These are phyloP conservation scores for Chironex yamaguchii DNA, from an alignment of 30 jellyfish, hydroid and myxozoan species.

Conservation along the genomic window DNA sequence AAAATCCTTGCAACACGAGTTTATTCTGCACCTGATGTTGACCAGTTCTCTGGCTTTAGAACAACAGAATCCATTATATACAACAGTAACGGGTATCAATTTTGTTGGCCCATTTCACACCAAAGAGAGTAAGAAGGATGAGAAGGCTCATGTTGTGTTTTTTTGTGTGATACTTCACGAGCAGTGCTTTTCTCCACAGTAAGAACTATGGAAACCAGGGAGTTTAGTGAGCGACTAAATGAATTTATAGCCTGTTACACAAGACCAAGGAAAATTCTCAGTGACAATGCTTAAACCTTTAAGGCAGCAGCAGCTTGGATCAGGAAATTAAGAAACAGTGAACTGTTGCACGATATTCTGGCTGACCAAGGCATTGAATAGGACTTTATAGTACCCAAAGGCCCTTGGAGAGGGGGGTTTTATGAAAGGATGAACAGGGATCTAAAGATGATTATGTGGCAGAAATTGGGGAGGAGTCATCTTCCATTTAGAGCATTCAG, in stretches of 20 bases:
- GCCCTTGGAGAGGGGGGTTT: conserved; percentile 40
- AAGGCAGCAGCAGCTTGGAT: conserved; percentile 34
- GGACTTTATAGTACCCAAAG: conserved; percentile 15
- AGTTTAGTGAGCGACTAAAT: conserved; percentile 36
- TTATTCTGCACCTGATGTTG: conserved; percentile 26
- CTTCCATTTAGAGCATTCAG: not conserved
- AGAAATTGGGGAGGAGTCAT: conserved; percentile 5
- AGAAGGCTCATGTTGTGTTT: conserved; percentile 36
- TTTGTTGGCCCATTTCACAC: conserved; percentile 44
- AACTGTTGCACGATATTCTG: not conserved
- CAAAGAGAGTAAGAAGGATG: not conserved
- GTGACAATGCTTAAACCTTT: conserved; percentile 53
- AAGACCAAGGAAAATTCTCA: conserved; percentile 36
- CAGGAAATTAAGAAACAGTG: not conserved
- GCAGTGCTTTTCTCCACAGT: conserved; percentile 35
- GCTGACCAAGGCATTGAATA: not conserved
- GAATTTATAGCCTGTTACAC: conserved; percentile 32
- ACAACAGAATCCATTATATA: conserved; percentile 19
- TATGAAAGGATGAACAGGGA: conserved; percentile 4
- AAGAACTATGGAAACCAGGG: conserved; percentile 1
- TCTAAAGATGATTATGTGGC: not conserved
- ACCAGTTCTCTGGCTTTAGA: conserved; percentile 25
- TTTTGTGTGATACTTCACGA: conserved; percentile 58
- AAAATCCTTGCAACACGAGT: conserved; percentile 52
- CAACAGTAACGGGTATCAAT: conserved; percentile 49